Base-by-base conservation (phyloP, 2,113 vertebrate genomes). In the Neogobius melanostomus region DNA sequence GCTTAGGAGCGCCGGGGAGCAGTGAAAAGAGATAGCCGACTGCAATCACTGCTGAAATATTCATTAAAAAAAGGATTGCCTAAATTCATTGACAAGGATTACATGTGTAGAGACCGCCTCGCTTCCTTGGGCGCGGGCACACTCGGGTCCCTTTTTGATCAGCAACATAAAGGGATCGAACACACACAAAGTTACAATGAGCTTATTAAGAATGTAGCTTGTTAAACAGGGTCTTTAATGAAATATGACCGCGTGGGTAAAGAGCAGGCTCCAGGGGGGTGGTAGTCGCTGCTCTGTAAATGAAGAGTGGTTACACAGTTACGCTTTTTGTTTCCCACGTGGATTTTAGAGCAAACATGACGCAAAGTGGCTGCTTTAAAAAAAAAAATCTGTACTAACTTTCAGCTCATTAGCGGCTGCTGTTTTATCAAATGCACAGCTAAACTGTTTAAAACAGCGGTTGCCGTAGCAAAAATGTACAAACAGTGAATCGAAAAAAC, bases 31-130 rank as follows among this genome's bases (percentile, higher is more conserved):
- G 91, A 85, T 69, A 75, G 80, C 82, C 80, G 81, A 50, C 82
- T 88, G 90, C 85, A 91, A 90, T 90, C 90, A 92, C 89, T 93
- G 85, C 85, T 92, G 82, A 92, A 94, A 94, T 92, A 93, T 94
- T 92, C 83, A 94, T 93, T 91, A 91, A 87, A 81, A 90, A 86
- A 87, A 82, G 76, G 73, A 90, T 88, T 78, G 85, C 83, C 90
- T 88, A 88, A 90, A 91, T 90, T 91, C 89, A 88, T 90, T 89
- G 92, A 93, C 92, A 93, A 87, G 85, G 80, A 91, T 88, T 92
- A 93, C 91, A 94, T 90, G 91, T 93, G 93, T 93, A 88, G 89
- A 91, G 90, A 92, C 87, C 61, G 66, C 82, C 79, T 88, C 76
- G 36, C 64, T 66, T 85, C 82, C 82, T 89, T 82, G 79, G 70